These are phyloP conservation scores for Platyscapa corneri DNA, from an alignment of 1,140 invertebrate genomes.

Conservation along the genomic window DNA sequence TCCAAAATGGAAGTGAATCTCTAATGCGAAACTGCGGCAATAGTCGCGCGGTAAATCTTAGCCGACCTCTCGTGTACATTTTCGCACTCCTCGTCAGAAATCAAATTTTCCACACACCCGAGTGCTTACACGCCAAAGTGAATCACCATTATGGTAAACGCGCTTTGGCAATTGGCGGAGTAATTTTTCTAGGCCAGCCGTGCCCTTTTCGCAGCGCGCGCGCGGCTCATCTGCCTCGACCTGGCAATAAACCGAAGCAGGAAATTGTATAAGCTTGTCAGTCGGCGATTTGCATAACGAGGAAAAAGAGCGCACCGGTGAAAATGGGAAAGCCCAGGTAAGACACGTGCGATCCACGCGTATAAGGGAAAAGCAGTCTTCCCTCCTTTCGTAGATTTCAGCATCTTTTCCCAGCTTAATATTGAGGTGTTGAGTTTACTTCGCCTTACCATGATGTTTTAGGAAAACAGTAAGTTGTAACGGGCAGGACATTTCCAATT, in stretches of 20 bases:
- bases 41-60: neutral
- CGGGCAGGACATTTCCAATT: no score
- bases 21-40: neutral
- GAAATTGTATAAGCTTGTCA: slow-evolving; percentile 43
- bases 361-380: no score
- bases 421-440: neutral
- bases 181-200: neutral
- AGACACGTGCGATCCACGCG: neutral
- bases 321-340: neutral
- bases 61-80: no score
- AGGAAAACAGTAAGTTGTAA: neutral
- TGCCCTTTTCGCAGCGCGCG: neutral
- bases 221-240: neutral
- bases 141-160: slow-evolving; percentile 48
- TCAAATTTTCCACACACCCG: slow-evolving; percentile 35
- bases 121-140: slow-evolving; percentile 1
- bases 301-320: slow-evolving; percentile 20
- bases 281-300: slow-evolving; percentile 42
- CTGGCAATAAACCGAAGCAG: neutral
- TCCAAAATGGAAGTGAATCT: neutral
- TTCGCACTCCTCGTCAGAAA: neutral
- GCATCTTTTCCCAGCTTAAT: neutral
- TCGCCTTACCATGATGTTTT: neutral
- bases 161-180: slow-evolving; percentile 39
- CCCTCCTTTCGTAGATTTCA: neutral